Evolutionary conservation across 2,888 invertebrate species (phyloP), one percentile per base, ranked within the genome.

Genomic region (Drosophila hamatofila): DNA sequence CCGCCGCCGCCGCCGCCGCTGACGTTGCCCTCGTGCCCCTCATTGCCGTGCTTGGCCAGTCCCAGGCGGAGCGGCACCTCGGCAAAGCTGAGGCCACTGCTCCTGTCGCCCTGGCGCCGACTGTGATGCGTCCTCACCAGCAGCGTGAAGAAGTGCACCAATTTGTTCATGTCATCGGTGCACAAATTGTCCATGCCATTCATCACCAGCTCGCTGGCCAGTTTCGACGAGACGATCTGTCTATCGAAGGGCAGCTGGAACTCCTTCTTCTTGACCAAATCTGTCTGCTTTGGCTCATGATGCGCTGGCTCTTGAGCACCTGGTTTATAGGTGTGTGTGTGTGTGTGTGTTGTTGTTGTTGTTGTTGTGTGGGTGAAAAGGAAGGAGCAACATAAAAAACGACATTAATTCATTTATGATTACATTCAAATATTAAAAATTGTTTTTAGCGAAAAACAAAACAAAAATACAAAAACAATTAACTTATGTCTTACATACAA

Each of bases 181-280:
- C 96, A 95, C 8, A 97, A 96, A 92, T 97, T 96, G 0, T 96
- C 96, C 91, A 96, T 95, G 51, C 97, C 97, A 92, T 97, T 96
- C 21, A 95, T 95, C 12, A 97, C 94, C 44, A 97, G 93, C 2
- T 96, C 96, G 33, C 95, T 95, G 0, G 97, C 97, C 92, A 97
- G 95, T 91, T 97, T 96, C 81, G 95, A 95, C 1, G 97, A 96
- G 77, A 97, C 96, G 59, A 96, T 95, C 33, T 95, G 95, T 82
- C 96, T 96, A 90, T 97, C 97, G 65, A 96, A 95, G 4, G 92
- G 92, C 54, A 88, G 30, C 44, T 75, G 78, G 21, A 48, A 70
- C 3, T 78, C 74, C 48, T 57, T 66, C 52, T 67, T 66, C 55
- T 55, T 70, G 23, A 2, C 25, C 18, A 63, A 1, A 14, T 73